phyloP scores from a whole-genome alignment of 1,140 invertebrate genomes.

The Chionoecetes opilio region DNA sequence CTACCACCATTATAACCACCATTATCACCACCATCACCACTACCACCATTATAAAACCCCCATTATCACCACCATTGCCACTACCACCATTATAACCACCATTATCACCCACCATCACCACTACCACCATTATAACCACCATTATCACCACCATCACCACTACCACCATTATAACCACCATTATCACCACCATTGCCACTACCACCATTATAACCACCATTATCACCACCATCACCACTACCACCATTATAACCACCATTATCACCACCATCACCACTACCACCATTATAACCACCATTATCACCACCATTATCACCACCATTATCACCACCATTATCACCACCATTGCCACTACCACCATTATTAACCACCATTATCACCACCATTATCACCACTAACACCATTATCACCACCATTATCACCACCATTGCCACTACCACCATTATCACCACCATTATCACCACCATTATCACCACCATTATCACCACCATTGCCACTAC shows the following conservation, averaged over 20 bases:
- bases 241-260: slow-evolving; percentile 10
- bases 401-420: no score
- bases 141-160: no score
- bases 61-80: background rate
- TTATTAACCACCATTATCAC: no score
- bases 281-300: no score
- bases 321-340: slow-evolving; percentile 9
- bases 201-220: slow-evolving; percentile 10
- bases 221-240: slow-evolving; percentile 25
- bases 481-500: slow-evolving; percentile 25
- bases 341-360: slow-evolving; percentile 17
- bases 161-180: background rate
- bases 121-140: no score
- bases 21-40: background rate
- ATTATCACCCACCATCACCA: no score
- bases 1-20: background rate
- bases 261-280: no score
- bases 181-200: slow-evolving; percentile 24
- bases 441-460: no score
- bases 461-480: slow-evolving; percentile 25
- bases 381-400: no score
- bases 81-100: slow-evolving; percentile 2
- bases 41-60: background rate
- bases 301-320: no score
- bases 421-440: background rate